Evolutionary conservation across 35 echinoderm and acorn worm genomes (phyloP).

Genomic region (Anneissia japonica): DNA sequence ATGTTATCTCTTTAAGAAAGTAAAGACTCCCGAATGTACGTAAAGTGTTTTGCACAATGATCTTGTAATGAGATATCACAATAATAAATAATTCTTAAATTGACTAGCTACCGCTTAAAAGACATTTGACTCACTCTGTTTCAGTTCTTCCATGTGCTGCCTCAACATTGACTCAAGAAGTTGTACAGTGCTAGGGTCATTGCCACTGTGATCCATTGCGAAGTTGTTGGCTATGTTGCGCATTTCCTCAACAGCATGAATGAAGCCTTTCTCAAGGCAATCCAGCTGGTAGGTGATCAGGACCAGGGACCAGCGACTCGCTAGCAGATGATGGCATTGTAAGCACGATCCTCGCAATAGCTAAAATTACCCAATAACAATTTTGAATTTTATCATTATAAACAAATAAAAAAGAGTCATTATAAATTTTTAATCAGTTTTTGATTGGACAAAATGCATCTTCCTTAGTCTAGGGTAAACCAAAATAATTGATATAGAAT

Average conservation of each 20-base stretch:
- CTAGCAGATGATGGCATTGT: conserved; percentile 70
- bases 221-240: conserved; percentile 5
- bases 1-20: no score
- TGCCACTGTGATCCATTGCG: neutral
- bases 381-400: neutral
- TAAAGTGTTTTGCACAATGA: no score
- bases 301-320: conserved; percentile 30
- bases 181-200: conserved; percentile 9
- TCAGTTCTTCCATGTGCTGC: conserved; percentile 18
- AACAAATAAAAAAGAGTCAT: no score
- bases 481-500: no score
- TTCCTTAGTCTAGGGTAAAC: no score
- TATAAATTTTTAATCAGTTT: no score
- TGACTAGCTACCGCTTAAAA: no score
- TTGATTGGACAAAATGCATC: no score
- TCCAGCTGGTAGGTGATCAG: conserved; percentile 43
- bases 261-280: conserved; percentile 61
- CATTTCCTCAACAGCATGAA: conserved; percentile 31
- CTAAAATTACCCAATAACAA: conserved; percentile 27
- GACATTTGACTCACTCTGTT: neutral
- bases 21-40: no score
- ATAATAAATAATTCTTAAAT: no score
- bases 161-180: neutral
- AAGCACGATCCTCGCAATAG: conserved; percentile 75
- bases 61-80: no score